Percentiles rank a stretch among this genome's conserved stretches.
Evolutionary conservation across 2,888 invertebrate species (phyloP).

Genomic region (Caenorhabditis plicata): DNA sequence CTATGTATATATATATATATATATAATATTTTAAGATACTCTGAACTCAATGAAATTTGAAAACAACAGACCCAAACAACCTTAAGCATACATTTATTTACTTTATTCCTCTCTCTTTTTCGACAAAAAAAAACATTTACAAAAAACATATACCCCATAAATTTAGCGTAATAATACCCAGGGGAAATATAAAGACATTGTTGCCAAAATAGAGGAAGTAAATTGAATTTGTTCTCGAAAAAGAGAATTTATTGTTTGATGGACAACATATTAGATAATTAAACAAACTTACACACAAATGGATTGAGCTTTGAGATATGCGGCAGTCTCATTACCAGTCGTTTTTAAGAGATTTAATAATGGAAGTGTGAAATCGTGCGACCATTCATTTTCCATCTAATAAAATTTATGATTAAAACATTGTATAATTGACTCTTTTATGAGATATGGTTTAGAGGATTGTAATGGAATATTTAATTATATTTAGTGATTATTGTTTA

Average conservation of each 20-base stretch:
- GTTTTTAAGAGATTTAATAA: constrained; percentile 40
- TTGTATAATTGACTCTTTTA: not conserved
- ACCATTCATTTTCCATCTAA: constrained; percentile 55
- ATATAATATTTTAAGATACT: no score
- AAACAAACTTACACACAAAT: constrained; percentile 49
- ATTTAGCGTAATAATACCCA: no score
- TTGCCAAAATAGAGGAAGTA: no score
- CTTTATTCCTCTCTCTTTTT: not conserved
- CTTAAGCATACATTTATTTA: not conserved
- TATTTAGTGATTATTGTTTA: no score
- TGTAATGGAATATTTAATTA: no score
- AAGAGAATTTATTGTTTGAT: constrained; percentile 5
- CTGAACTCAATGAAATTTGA: no score
- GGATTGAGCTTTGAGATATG: constrained; percentile 33
- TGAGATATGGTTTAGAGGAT: not conserved
- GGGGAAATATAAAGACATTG: no score
- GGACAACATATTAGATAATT: constrained; percentile 9
- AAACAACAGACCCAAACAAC: no score
- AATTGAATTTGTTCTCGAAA: no score
- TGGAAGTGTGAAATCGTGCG: constrained; percentile 50
- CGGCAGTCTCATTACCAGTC: constrained; percentile 53
- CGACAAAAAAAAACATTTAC: no score
- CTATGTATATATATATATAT: no score
- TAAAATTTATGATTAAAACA: not conserved
- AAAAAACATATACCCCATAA: no score